phyloP scores from a whole-genome alignment of 2,113 vertebrate genomes.

The Calidris pugnax region DNA sequence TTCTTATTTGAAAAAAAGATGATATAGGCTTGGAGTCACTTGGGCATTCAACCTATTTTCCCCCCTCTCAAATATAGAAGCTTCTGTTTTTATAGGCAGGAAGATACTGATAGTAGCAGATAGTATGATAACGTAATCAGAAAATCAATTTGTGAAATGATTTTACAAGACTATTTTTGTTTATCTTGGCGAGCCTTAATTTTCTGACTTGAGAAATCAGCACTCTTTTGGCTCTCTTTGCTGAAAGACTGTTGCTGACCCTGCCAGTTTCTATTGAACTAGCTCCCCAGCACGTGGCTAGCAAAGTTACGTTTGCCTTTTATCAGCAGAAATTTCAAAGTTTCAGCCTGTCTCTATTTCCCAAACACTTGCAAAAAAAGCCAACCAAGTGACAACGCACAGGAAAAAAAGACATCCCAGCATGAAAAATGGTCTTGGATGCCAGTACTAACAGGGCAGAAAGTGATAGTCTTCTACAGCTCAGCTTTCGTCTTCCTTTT shows the following conservation, averaged over 20 bases:
- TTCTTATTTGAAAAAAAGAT: background rate
- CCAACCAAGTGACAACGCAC: background rate
- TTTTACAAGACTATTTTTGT: constrained; percentile 14
- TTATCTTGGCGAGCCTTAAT: background rate
- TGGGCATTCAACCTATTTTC: background rate
- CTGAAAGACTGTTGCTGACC: background rate
- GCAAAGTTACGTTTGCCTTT: constrained; percentile 11
- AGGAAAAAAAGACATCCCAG: background rate
- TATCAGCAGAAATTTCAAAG: constrained; percentile 38
- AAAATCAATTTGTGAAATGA: background rate
- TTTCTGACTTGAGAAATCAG: constrained; percentile 1
- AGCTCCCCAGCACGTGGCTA: background rate
- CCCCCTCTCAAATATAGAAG: background rate
- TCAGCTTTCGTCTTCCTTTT: background rate
- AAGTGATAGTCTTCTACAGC: background rate
- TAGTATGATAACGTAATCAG: background rate
- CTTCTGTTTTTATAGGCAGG: background rate
- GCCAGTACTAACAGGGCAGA: background rate
- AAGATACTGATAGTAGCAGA: background rate
- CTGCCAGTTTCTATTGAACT: background rate
- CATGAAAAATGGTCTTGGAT: background rate
- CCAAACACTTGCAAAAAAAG: constrained; percentile 20
- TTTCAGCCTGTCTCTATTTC: constrained; percentile 28
- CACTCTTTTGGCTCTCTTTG: background rate
- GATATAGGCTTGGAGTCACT: background rate